Base-by-base conservation (phyloP, 2,797 vertebrate genomes). In the Siniperca obscura region DNA sequence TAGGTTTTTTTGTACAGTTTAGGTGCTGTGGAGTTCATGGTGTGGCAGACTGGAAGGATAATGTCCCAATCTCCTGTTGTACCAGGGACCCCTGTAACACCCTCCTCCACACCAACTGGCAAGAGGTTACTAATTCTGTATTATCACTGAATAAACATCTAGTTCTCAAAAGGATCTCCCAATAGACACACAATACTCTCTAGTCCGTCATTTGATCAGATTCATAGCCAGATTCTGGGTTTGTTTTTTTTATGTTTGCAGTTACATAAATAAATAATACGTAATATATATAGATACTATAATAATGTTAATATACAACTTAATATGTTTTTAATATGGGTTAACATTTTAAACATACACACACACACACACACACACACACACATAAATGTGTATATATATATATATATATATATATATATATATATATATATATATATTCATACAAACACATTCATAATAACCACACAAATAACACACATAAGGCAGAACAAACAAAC, bases 21-120 rank as follows among this genome's bases (percentile, higher is more conserved):
- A 48, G 42, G 53, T 95, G 94, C 82, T 95, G 94, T 83, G 94
- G 94, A 67, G 90, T 95, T 71, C 46, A 83, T 8, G 71, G 92
- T 6, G 62, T 8, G 17, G 44, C 30, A 7, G 94, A 95, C 83
- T 95, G 94, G 94, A 65, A 70, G 52, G 90, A 81, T 0, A 30
- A 86, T 0, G 17, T 86, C 6, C 94, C 93, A 0, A 22, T 92
- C 48, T 95, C 94, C 14, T 95, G 94, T 70, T 95, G 94, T 48
- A 74, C 2, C 1, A 1, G 34, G 4, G 83, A 94, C 72, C 93
- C 93, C 36, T 95, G 94, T 66, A 56, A 68, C 70, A 16, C 1
- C 7, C 0, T 22, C 17, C 9, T 22, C 21, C 78, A 52, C 0
- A 6, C 9, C 55, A 67, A 60, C 89, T 95, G 94, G 94, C 2